Evolutionary conservation across 2,888 invertebrate genomes (phyloP).

Genomic region (Colletes collaris): DNA sequence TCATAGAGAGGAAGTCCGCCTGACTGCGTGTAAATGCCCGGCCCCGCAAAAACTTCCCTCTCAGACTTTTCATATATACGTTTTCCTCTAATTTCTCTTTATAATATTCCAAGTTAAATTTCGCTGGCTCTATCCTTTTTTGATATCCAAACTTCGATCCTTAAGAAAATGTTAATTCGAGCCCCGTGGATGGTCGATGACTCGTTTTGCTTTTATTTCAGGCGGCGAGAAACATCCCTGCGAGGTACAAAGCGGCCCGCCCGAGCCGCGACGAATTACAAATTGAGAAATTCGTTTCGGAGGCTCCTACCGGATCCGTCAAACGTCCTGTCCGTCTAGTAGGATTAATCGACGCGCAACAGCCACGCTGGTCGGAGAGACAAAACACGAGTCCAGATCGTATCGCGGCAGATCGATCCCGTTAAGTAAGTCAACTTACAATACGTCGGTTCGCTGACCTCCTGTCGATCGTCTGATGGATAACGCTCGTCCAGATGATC

Average conservation of each 20-base stretch:
- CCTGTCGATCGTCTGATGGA: slow-evolving; percentile 58
- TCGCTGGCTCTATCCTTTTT: no score
- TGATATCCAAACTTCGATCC: not conserved
- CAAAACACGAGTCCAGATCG: slow-evolving; percentile 45
- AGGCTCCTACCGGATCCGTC: slow-evolving; percentile 19
- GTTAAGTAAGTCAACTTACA: slow-evolving; percentile 62
- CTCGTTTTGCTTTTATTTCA: no score
- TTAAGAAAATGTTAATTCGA: not conserved
- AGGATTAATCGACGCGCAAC: slow-evolving; percentile 36
- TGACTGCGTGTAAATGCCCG: slow-evolving; percentile 20
- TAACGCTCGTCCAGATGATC: slow-evolving; percentile 58
- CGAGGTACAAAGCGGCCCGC: not conserved
- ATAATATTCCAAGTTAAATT: slow-evolving; percentile 4
- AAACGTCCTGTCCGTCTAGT: slow-evolving; percentile 1
- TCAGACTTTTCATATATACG: slow-evolving; percentile 2
- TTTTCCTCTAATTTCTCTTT: slow-evolving; percentile 1
- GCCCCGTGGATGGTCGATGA: no score
- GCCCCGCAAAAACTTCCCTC: slow-evolving; percentile 23
- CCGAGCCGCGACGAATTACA: slow-evolving; percentile 4
- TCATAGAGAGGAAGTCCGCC: slow-evolving; percentile 7
- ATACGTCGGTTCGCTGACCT: slow-evolving; percentile 60
- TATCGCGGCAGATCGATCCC: slow-evolving; percentile 56
- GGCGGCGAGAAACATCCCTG: no score
- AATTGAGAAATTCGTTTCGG: slow-evolving; percentile 12
- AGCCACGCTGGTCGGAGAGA: slow-evolving; percentile 25